Evolutionary conservation across 2,888 invertebrate genomes (phyloP).

Genomic region (Linyphia triangularis): DNA sequence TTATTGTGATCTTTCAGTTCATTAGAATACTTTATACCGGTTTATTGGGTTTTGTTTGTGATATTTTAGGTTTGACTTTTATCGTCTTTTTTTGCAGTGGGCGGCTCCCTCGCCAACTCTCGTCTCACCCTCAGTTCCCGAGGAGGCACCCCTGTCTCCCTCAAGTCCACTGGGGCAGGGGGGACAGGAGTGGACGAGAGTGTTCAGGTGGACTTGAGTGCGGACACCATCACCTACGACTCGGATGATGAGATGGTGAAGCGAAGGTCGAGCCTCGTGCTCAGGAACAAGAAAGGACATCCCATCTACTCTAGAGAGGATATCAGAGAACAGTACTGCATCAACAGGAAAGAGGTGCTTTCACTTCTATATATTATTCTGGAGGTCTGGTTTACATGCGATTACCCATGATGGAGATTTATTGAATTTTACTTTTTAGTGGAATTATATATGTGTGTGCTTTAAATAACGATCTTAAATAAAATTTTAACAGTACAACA

Average conservation of each 20-base stretch:
- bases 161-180: slow-evolving; percentile 70
- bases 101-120: slow-evolving; percentile 74
- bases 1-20: too few relatives aligned
- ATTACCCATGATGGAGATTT: too few relatives aligned
- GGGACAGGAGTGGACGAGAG: slow-evolving; percentile 74
- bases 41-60: neutral
- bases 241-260: slow-evolving; percentile 89
- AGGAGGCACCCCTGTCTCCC: slow-evolving; percentile 68
- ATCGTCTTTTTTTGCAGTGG: slow-evolving; percentile 14
- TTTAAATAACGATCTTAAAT: too few relatives aligned
- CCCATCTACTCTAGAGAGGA: slow-evolving; percentile 89
- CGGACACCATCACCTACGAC: slow-evolving; percentile 86
- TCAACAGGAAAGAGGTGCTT: slow-evolving; percentile 92
- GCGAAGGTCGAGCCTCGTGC: slow-evolving; percentile 80
- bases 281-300: slow-evolving; percentile 77
- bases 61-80: too few relatives aligned
- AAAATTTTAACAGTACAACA: too few relatives aligned
- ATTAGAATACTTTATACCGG: neutral
- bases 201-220: slow-evolving; percentile 83
- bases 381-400: too few relatives aligned
- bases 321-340: slow-evolving; percentile 95
- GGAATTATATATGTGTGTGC: too few relatives aligned
- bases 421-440: too few relatives aligned
- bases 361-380: too few relatives aligned
- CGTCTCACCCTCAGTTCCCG: slow-evolving; percentile 74